Evolutionary conservation across 2,113 vertebrate species (phyloP).

Genomic region (Myotis lucifugus): DNA sequence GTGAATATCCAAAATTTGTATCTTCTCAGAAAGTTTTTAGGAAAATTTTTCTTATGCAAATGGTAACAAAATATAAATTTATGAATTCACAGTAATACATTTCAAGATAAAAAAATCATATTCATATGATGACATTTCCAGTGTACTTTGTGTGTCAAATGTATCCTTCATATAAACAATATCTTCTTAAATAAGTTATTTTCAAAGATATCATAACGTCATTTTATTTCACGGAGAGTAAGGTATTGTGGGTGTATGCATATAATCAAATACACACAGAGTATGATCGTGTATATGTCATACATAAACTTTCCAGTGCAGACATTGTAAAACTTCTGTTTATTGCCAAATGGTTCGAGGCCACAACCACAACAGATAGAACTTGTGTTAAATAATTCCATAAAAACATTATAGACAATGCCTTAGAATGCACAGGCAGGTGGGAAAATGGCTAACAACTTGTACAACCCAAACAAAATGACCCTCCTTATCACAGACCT

Average conservation of each 20-base stretch:
- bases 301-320: not conserved
- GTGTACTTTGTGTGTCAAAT: not conserved
- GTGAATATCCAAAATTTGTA: not conserved
- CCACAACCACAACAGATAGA: conserved; percentile 1
- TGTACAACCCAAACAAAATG: not conserved
- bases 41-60: not conserved
- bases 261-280: not conserved
- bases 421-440: not conserved
- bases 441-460: not conserved
- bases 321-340: not conserved
- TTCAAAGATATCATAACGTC: not conserved
- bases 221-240: conserved; percentile 23
- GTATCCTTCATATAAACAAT: not conserved
- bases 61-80: not conserved
- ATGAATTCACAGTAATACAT: not conserved
- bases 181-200: conserved; percentile 21
- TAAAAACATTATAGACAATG: not conserved
- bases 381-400: not conserved
- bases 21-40: not conserved
- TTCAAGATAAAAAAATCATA: not conserved
- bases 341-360: not conserved
- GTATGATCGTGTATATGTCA: not conserved
- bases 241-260: not conserved
- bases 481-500: not conserved
- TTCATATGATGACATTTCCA: not conserved